Evolutionary conservation across 2,888 invertebrate species (phyloP).

Genomic region (Notodonta dromedarius): DNA sequence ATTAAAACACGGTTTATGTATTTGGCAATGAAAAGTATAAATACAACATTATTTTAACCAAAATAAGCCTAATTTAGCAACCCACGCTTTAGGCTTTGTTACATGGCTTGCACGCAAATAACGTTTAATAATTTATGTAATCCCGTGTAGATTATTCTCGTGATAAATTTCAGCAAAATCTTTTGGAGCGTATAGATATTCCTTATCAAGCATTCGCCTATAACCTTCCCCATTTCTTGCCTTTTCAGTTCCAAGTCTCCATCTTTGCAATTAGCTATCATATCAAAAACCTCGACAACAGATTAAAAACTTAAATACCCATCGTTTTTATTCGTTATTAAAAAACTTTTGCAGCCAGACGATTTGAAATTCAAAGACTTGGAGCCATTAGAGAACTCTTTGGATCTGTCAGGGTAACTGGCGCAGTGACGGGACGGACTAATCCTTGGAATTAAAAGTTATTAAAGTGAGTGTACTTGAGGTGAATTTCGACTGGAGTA

Average conservation of each 20-base stretch:
- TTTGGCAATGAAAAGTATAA: too few species aligned
- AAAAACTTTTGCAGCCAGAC: conserved; percentile 24
- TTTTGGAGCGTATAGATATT: too few species aligned
- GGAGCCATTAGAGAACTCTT: conserved; percentile 17
- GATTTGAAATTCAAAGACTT: conserved; percentile 21
- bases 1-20: conserved; percentile 33
- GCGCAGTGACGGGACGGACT: conserved; percentile 23
- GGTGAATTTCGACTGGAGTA: conserved; percentile 24
- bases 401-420: conserved; percentile 21
- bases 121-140: too few species aligned
- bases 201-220: too few species aligned
- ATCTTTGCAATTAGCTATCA: conserved; percentile 14
- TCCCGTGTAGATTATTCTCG: too few species aligned
- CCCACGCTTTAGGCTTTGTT: too few species aligned
- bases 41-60: conserved; percentile 1
- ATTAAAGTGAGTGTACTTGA: conserved; percentile 27
- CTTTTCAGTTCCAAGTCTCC: neutral
- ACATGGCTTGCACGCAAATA: too few species aligned
- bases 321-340: conserved; percentile 25
- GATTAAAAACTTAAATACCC: conserved; percentile 26
- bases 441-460: conserved; percentile 40
- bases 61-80: too few species aligned
- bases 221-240: too few species aligned
- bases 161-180: too few species aligned
- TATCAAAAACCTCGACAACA: conserved; percentile 12